Percentiles rank a stretch among this genome's conserved stretches.
phyloP scores from a whole-genome alignment of 2,888 invertebrate genomes.

The Sesamia inferens region DNA sequence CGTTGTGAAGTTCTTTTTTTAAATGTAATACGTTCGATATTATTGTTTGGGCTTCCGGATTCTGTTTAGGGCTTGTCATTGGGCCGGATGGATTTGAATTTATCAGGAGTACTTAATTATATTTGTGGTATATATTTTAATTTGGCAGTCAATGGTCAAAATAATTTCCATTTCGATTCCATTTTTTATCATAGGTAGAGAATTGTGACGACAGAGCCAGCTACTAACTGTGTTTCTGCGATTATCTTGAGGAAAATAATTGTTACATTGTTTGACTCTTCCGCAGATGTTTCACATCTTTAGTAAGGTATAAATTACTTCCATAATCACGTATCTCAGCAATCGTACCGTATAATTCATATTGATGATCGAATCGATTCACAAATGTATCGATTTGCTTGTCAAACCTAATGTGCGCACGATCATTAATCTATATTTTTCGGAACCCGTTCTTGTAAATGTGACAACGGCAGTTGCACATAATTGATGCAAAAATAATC shows the following conservation, averaged over 20 bases:
- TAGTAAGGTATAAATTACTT: conserved; percentile 31
- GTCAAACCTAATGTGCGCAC: conserved; percentile 61
- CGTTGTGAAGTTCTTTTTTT: conserved; percentile 67
- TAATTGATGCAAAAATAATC: conserved; percentile 70
- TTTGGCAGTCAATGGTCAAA: conserved; percentile 10
- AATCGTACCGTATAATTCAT: conserved; percentile 83
- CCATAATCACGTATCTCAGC: conserved; percentile 62
- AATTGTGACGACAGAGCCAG: neutral
- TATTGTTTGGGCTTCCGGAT: conserved; percentile 66
- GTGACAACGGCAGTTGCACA: conserved; percentile 57
- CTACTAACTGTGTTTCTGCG: neutral
- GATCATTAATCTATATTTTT: conserved; percentile 73
- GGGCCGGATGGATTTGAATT: conserved; percentile 52
- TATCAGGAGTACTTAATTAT: conserved; percentile 51
- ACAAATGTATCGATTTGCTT: conserved; percentile 73
- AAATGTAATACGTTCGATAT: conserved; percentile 66
- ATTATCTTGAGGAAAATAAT: neutral
- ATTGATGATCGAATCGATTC: conserved; percentile 82
- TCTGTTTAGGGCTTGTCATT: conserved; percentile 56
- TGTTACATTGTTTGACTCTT: neutral
- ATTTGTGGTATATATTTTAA: conserved; percentile 25
- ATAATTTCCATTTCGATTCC: conserved; percentile 19
- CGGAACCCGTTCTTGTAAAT: conserved; percentile 66
- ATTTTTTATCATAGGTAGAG: no score
- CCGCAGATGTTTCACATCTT: conserved; percentile 45